Evolutionary conservation across 2,113 vertebrate genomes (phyloP), one percentile per base, ranked within the genome.

Genomic region (Corythoichthys haematopterus): DNA sequence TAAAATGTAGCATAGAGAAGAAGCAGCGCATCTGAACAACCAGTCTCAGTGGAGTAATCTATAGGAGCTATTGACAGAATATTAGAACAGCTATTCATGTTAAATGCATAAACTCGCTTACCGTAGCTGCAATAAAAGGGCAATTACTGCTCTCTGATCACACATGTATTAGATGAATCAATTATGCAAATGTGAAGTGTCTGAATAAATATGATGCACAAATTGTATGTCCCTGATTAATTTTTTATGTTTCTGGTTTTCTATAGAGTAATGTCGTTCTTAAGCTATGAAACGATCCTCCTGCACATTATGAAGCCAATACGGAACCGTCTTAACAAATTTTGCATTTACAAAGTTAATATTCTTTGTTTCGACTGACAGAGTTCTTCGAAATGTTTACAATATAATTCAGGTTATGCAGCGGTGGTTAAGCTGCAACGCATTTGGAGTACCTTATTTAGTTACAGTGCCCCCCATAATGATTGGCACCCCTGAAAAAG

Each of bases 141-240:
- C 56, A 75, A 62, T 71, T 66, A 56, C 11, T 13, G 1, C 33
- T 71, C 66, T 70, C 52, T 64, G 62, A 75, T 74, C 66, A 36
- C 50, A 7, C 61, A 73, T 81, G 65, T 45, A 58, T 69, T 67
- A 35, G 43, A 73, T 72, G 28, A 68, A 66, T 77, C 72, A 78
- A 64, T 77, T 68, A 69, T 76, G 69, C 35, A 75, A 67, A 74
- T 70, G 60, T 64, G 3, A 48, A 65, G 45, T 47, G 20, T 72
- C 20, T 1, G 35, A 79, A 78, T 79, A 48, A 74, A 71, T 57
- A 61, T 40, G 28, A 12, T 28, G 33, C 43, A 66, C 12, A 69
- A 53, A 60, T 64, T 37, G 74, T 68, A 67, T 75, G 61, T 51
- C 64, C 46, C 51, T 71, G 43, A 69, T 64, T 43, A 56, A 47